Base-by-base conservation (phyloP, 2,113 vertebrate genomes). In the Uria lomvia region DNA sequence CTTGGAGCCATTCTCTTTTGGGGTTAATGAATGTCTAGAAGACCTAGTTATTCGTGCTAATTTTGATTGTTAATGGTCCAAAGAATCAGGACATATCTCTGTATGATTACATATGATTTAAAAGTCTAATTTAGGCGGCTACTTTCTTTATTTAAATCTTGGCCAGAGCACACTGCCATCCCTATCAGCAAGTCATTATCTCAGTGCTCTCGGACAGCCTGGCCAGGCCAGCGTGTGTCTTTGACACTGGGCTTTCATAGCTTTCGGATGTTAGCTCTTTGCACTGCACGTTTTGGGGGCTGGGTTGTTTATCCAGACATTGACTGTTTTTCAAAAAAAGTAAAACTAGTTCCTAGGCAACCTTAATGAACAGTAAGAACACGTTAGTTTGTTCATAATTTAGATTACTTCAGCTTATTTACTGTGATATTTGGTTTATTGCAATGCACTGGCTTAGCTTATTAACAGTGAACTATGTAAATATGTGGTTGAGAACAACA, bases 321-420 rank as follows among this genome's bases (percentile, higher is more conserved):
- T 50, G 67, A 34, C 40, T 94, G 79, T 77, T 91, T 86, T 79
- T 92, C 38, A 65, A 62, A 94, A 88, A 93, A 66, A 66, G 68
- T 81, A 56, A 78, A 88, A 67, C 21, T 90, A 67, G 59, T 86
- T 91, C 53, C 86, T 90, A 96, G 74, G 90, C 76, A 96, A 94
- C 90, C 66, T 87, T 95, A 91, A 97, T 93, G 91, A 97, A 94
- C 0, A 3, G 58, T 78, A 68, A 88, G 81, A 79, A 90, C 81
- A 83, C 0, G 0, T 78, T 83, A 38, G 32, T 72, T 96, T 81
- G 47, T 86, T 70, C 24, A 36, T 91, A 65, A 90, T 72, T 96
- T 75, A 92, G 87, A 81, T 86, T 18, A 55, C n/a, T 84, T 96
- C 62, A 76, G 59, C 83, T 95, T 94, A 72, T 96, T 93, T 93